A percentile compares a stretch with the other conserved stretches of the same genome.
Conservation (phyloP, 1,140 invertebrate genomes). For the Drosophila nigrodunni region DNA sequence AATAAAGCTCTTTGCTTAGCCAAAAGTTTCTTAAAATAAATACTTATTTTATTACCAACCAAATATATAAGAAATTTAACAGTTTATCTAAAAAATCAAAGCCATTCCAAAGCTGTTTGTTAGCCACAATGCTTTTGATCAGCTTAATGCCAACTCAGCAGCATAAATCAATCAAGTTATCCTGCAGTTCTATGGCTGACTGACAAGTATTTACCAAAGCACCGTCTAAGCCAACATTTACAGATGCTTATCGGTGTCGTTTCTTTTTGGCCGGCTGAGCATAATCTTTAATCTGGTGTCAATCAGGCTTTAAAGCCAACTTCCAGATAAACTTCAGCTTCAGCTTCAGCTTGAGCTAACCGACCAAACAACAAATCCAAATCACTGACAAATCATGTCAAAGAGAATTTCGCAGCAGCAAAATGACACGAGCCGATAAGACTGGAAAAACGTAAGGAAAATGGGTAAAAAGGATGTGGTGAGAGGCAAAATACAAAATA, state of each 20-base stretch:
- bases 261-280: not conserved
- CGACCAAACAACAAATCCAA: conserved; percentile 18
- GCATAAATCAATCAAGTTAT: conserved; percentile 16
- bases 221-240: conserved; percentile 7
- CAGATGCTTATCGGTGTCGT: conserved; percentile 21
- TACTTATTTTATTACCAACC: too few species aligned
- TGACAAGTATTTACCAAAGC: conserved; percentile 9
- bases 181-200: not conserved
- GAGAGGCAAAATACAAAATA: not conserved
- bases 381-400: conserved; percentile 51
- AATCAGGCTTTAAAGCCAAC: conserved; percentile 31
- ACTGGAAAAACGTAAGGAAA: conserved; percentile 1
- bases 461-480: not conserved
- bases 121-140: not conserved
- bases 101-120: not conserved
- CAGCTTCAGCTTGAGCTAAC: not conserved
- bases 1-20: too few species aligned
- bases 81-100: not conserved
- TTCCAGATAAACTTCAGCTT: not conserved
- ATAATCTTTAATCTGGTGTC: conserved; percentile 26
- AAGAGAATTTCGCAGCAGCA: conserved; percentile 34
- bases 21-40: too few species aligned
- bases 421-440: conserved; percentile 37
- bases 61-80: too few species aligned
- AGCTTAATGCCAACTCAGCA: not conserved